phyloP scores from a whole-genome alignment of 1,140 invertebrate species.

The Vollenhovia emeryi region DNA sequence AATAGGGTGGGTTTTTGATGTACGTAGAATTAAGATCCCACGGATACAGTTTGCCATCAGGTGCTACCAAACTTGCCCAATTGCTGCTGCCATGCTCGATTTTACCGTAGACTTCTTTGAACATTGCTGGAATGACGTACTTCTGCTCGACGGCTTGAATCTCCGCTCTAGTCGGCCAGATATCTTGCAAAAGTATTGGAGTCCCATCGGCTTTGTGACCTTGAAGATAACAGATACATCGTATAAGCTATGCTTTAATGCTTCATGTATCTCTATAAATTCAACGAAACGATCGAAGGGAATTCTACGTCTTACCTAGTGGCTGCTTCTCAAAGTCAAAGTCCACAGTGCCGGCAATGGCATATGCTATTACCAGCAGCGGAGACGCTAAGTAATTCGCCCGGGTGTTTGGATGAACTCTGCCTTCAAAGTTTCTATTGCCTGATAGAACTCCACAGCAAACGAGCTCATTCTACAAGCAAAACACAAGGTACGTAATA shows the following conservation, averaged over 20 bases:
- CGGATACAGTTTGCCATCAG: slow-evolving; percentile 94
- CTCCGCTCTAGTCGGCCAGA: slow-evolving; percentile 97
- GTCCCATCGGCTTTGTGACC: slow-evolving; percentile 90
- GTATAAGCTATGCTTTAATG: background rate
- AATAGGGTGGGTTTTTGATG: slow-evolving; percentile 99
- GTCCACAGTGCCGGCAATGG: slow-evolving; percentile 96
- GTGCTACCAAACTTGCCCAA: slow-evolving; percentile 94
- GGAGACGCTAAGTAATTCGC: slow-evolving; percentile 99
- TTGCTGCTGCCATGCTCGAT: slow-evolving; percentile 94
- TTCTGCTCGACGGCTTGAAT: slow-evolving; percentile 96
- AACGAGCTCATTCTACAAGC: slow-evolving; percentile 93
- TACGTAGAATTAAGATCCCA: slow-evolving; percentile 97
- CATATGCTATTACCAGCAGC: slow-evolving; percentile 98
- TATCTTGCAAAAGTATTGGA: slow-evolving; percentile 94
- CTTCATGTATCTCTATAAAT: background rate
- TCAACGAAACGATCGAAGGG: background rate
- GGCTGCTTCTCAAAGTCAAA: slow-evolving; percentile 98
- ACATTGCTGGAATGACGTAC: slow-evolving; percentile 98
- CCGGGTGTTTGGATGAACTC: slow-evolving; percentile 97
- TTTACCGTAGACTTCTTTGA: slow-evolving; percentile 95
- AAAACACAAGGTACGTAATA: slow-evolving; percentile 32
- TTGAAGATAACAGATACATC: slow-evolving; percentile 74
- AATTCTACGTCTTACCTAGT: slow-evolving; percentile 87
- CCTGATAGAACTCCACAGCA: slow-evolving; percentile 98
- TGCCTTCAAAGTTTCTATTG: slow-evolving; percentile 98